phyloP scores from a whole-genome alignment of 2,113 vertebrate species.

The Psilopogon haemacephalus region DNA sequence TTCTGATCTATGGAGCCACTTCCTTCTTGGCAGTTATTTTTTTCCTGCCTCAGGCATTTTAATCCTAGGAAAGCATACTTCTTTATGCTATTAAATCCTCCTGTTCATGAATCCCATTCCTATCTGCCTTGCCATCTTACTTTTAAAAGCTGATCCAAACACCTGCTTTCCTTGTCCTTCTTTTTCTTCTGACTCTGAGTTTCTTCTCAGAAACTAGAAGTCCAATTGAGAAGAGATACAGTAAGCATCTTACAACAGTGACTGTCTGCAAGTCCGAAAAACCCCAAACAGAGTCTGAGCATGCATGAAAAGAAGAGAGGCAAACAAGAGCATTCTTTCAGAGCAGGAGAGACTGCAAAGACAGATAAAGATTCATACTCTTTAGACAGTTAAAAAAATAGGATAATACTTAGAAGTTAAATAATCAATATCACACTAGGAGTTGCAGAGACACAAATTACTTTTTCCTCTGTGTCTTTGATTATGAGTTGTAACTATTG shows the following conservation, averaged over 20 bases:
- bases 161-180: neutral
- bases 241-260: neutral
- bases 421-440: neutral
- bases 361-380: neutral
- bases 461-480: neutral
- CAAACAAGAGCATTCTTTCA: neutral
- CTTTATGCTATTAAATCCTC: neutral
- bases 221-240: neutral
- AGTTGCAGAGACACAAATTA: neutral
- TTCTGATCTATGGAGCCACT: neutral
- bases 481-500: neutral
- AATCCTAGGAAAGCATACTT: neutral
- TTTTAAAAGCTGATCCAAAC: neutral
- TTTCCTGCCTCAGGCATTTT: neutral
- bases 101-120: neutral
- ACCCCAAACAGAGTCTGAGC: neutral
- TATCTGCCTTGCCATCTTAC: neutral
- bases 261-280: neutral
- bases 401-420: neutral
- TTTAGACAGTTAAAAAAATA: neutral
- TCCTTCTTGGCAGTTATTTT: neutral
- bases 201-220: neutral
- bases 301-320: neutral
- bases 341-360: neutral
- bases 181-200: neutral